A percentile compares a stretch with the other conserved stretches of the same genome.
These are phyloP conservation scores for Leptinotarsa lineolata DNA, from an alignment of 1,140 invertebrate genomes.

Conservation along the genomic window DNA sequence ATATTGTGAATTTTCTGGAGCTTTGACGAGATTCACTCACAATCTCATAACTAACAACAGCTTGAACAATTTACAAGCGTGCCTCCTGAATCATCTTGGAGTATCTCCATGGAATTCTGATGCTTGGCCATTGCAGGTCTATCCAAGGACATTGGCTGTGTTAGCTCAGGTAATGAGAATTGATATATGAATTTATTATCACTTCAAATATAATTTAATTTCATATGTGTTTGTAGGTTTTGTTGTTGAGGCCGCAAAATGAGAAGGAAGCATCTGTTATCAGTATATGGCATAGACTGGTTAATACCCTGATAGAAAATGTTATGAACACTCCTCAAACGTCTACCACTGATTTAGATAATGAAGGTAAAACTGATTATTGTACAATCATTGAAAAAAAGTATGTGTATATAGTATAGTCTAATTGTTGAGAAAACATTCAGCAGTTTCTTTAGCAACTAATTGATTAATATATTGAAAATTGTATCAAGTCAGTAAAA, in stretches of 20 bases:
- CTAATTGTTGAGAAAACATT: no score
- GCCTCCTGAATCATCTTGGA: slow-evolving; percentile 74
- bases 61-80: slow-evolving; percentile 72
- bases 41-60: slow-evolving; percentile 77
- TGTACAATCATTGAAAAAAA: background rate
- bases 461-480: no score
- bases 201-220: background rate
- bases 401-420: no score
- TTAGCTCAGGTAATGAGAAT: slow-evolving; percentile 63
- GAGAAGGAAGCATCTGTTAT: slow-evolving; percentile 88
- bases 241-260: slow-evolving; percentile 78
- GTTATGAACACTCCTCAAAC: slow-evolving; percentile 65
- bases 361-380: slow-evolving; percentile 63
- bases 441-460: no score
- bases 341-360: slow-evolving; percentile 63
- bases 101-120: slow-evolving; percentile 74
- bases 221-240: slow-evolving; percentile 61
- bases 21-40: slow-evolving; percentile 81
- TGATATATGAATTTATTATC: background rate
- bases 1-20: slow-evolving; percentile 77
- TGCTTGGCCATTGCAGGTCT: slow-evolving; percentile 82
- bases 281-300: slow-evolving; percentile 86
- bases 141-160: slow-evolving; percentile 75
- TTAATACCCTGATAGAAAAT: slow-evolving; percentile 84
- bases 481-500: no score